Evolutionary conservation across 2,888 invertebrate species (phyloP), one percentile per base, ranked within the genome.

Genomic region (Eupithecia insigniata): DNA sequence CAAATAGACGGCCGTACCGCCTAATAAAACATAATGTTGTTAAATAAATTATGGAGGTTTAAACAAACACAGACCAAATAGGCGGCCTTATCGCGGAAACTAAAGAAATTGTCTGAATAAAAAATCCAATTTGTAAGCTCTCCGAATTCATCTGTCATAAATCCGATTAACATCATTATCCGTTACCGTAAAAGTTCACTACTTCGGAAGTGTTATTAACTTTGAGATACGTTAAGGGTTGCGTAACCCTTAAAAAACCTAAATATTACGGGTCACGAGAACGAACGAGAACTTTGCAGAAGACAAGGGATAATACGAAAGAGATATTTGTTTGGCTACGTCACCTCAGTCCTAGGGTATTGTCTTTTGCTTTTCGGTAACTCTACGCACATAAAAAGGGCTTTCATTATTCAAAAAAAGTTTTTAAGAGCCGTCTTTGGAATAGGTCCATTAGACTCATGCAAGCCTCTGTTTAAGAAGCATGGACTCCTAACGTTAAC

Each of bases 281-380:
- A 28, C 28, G 58, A 22, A n/a, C n/a, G n/a, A n/a, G n/a, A 51
- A 51, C 26, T 60, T 60, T 30, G 30, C 18, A 60, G 60, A 60
- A 58, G 18, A 60, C 28, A 60, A 30, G 30, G 60, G 30, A 60
- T 60, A 60, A 30, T 60, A 18, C 10, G 60, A 60, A 60, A 60
- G 18, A 30, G 30, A 30, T 60, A 30, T 60, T 60, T 60, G 18
- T 60, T n/a, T n/a, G n/a, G n/a, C n/a, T n/a, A n/a, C n/a, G n/a
- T n/a, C n/a, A n/a, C n/a, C n/a, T n/a, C n/a, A n/a, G n/a, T n/a
- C n/a, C n/a, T n/a, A n/a, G n/a, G n/a, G n/a, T n/a, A n/a, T n/a
- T n/a, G n/a, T n/a, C n/a, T n/a, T n/a, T n/a, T n/a, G n/a, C n/a
- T n/a, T n/a, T n/a, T n/a, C n/a, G n/a, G n/a, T n/a, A n/a, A n/a